Conservation (phyloP, 1,140 invertebrate genomes). For the Hestina assimilis region DNA sequence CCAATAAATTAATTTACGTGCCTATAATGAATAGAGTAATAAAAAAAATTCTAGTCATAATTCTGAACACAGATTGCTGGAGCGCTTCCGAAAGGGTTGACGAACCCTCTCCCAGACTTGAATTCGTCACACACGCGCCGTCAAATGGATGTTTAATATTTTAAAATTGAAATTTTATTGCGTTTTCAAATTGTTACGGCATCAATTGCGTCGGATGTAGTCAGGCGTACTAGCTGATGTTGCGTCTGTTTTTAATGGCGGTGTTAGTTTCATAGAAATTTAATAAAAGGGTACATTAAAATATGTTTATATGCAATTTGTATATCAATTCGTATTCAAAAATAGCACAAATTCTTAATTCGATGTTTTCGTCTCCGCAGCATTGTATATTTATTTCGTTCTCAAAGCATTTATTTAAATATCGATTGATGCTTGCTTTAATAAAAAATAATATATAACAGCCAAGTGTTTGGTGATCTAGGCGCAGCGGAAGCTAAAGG, state of each 20-base stretch:
- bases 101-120: slow-evolving; percentile 48
- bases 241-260: slow-evolving; percentile 12
- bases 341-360: too few species aligned
- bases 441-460: too few species aligned
- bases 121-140: slow-evolving; percentile 69
- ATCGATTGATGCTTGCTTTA: too few species aligned
- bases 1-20: slow-evolving; percentile 66
- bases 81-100: slow-evolving; percentile 53
- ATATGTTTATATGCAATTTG: too few species aligned
- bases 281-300: neutral
- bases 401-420: too few species aligned
- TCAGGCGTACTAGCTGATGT: neutral
- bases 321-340: too few species aligned
- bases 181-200: slow-evolving; percentile 45
- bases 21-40: slow-evolving; percentile 54
- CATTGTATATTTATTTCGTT: too few species aligned
- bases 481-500: too few species aligned
- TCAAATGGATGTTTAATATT: slow-evolving; percentile 70
- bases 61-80: slow-evolving; percentile 68
- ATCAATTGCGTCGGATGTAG: neutral
- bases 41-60: slow-evolving; percentile 68
- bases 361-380: too few species aligned
- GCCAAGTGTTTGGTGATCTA: too few species aligned
- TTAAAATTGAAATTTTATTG: slow-evolving; percentile 73
- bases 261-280: neutral